phyloP scores from a whole-genome alignment of 2,797 vertebrate genomes.

The Eulemur mongoz region DNA sequence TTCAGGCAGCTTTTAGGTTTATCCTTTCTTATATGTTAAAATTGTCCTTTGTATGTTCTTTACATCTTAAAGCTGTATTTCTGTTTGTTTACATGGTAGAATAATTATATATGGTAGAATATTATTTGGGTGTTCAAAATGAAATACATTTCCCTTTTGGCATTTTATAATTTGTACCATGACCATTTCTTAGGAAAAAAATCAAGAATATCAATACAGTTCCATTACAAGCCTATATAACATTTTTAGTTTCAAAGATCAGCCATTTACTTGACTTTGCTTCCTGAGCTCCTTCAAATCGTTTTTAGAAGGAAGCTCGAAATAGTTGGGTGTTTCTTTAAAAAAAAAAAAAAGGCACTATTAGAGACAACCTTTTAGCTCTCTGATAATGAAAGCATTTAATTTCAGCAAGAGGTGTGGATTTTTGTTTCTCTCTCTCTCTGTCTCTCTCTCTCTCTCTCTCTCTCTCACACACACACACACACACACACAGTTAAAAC shows the following conservation, averaged over 20 bases:
- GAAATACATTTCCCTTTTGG: slow-evolving; percentile 10
- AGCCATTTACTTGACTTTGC: slow-evolving; percentile 11
- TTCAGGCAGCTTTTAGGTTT: background rate
- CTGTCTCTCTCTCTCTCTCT: background rate
- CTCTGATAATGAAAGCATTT: slow-evolving; percentile 16
- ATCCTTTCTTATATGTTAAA: background rate
- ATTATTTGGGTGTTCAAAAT: background rate
- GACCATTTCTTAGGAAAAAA: background rate
- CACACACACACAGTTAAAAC: background rate
- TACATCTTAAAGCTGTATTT: background rate
- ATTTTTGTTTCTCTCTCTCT: background rate
- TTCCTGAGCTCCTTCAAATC: slow-evolving; percentile 41
- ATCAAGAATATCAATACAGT: background rate
- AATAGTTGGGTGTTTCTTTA: background rate
- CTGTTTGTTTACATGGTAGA: background rate
- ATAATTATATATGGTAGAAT: background rate
- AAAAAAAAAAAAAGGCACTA: background rate
- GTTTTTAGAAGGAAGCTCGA: background rate
- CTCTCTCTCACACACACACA: background rate
- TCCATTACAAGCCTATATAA: slow-evolving; percentile 6
- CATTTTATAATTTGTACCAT: slow-evolving; percentile 11
- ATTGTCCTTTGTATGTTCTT: background rate
- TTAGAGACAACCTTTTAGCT: slow-evolving; percentile 9
- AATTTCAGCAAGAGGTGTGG: background rate
- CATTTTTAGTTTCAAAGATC: slow-evolving; percentile 47